phyloP scores from a whole-genome alignment of 2,797 vertebrate genomes.

The Peromyscus melanophrys region DNA sequence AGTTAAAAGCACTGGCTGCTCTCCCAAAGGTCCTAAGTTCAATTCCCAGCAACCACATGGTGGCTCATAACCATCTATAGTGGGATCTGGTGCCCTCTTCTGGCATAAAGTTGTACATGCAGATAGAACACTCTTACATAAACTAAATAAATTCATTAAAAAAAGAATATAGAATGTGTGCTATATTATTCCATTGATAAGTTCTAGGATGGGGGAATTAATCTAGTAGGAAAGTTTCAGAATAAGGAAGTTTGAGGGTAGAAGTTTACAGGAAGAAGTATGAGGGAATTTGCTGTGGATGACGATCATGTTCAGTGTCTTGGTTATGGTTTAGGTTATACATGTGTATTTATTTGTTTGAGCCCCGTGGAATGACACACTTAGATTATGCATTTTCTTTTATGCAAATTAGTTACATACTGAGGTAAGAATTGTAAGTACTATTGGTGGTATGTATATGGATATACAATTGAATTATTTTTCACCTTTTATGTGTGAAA shows the following conservation, averaged over 20 bases:
- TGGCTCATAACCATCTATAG: too few relatives aligned
- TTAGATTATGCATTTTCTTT: not conserved
- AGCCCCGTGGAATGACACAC: not conserved
- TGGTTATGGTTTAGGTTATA: not conserved
- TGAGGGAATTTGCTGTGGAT: not conserved
- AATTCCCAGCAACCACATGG: too few relatives aligned
- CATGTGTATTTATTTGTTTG: not conserved
- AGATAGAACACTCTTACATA: too few relatives aligned
- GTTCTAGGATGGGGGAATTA: not conserved
- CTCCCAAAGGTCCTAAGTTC: too few relatives aligned
- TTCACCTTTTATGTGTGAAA: not conserved
- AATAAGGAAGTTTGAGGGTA: not conserved
- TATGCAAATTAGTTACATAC: not conserved
- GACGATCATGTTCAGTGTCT: not conserved
- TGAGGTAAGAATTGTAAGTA: not conserved
- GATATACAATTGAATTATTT: not conserved
- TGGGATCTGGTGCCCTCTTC: too few relatives aligned
- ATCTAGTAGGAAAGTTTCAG: not conserved
- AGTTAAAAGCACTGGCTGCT: too few relatives aligned
- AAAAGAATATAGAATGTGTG: too few relatives aligned
- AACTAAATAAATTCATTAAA: too few relatives aligned
- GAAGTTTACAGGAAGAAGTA: not conserved
- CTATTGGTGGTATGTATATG: not conserved
- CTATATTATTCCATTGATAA: not conserved
- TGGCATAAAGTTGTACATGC: too few relatives aligned